phyloP scores from a whole-genome alignment of 1,140 invertebrate genomes.

The Trypoxylus dichotomus region DNA sequence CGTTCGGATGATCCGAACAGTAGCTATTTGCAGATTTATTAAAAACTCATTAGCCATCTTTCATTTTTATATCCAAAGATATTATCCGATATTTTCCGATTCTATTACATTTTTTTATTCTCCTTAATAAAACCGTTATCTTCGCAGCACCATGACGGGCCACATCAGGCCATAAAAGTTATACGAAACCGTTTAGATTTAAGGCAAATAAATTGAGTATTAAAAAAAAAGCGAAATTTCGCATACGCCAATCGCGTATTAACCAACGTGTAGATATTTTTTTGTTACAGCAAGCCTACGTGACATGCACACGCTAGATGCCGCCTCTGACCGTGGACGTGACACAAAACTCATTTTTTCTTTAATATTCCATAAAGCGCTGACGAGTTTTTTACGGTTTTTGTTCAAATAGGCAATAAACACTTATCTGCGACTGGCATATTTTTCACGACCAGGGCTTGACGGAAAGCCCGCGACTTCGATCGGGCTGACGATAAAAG shows the following conservation, averaged over 20 bases:
- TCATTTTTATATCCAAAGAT: background rate
- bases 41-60: no score
- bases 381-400: conserved; percentile 31
- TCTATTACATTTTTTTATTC: background rate
- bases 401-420: conserved; percentile 31
- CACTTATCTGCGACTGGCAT: conserved; percentile 28
- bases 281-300: background rate
- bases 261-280: background rate
- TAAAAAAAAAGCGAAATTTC: background rate
- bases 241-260: conserved; percentile 25
- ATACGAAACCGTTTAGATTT: background rate
- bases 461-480: conserved; percentile 1
- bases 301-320: background rate
- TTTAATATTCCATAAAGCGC: conserved; percentile 27
- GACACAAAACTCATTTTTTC: conserved; percentile 4
- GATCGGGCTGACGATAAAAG: conserved; percentile 10
- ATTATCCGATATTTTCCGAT: background rate
- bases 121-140: background rate
- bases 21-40: no score
- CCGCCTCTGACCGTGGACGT: background rate
- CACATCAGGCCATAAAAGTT: background rate
- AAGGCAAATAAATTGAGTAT: background rate
- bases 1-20: no score
- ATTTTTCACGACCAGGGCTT: conserved; percentile 15
- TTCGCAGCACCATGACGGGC: background rate